These are phyloP conservation scores for Macrophya alboannulata DNA, from an alignment of 2,888 invertebrate genomes.

Conservation along the genomic window DNA sequence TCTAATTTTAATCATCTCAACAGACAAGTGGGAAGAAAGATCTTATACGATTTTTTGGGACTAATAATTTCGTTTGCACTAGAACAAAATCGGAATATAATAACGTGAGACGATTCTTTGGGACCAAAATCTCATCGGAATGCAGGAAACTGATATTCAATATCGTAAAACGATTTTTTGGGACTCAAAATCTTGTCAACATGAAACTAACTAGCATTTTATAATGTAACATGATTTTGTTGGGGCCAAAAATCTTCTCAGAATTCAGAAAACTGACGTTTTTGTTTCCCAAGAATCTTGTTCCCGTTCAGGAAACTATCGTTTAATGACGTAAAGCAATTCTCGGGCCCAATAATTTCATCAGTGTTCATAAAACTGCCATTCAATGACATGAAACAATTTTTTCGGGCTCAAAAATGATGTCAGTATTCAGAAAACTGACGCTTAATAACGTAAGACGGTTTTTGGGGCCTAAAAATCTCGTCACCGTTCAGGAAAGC, in stretches of 20 bases:
- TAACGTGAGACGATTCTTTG: not conserved
- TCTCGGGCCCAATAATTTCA: too few species aligned
- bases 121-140: not conserved
- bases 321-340: too few species aligned
- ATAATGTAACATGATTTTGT: not conserved
- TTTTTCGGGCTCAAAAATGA: not conserved
- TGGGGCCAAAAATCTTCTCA: not conserved
- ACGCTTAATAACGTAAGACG: not conserved
- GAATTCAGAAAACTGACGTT: too few species aligned
- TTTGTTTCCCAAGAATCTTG: too few species aligned
- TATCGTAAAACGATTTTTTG: not conserved
- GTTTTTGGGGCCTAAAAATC: not conserved
- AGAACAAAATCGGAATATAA: not conserved
- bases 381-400: not conserved
- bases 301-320: too few species aligned
- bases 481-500: not conserved
- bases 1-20: too few species aligned
- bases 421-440: not conserved
- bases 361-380: not conserved
- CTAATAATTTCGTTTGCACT: too few species aligned
- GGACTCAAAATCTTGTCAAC: not conserved
- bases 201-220: not conserved
- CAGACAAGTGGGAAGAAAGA: too few species aligned
- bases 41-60: not conserved
- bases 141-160: not conserved